Percentiles rank a stretch among this genome's conserved stretches.
Evolutionary conservation across 2,888 invertebrate species (phyloP).

Genomic region (Eucera pruinosa): DNA sequence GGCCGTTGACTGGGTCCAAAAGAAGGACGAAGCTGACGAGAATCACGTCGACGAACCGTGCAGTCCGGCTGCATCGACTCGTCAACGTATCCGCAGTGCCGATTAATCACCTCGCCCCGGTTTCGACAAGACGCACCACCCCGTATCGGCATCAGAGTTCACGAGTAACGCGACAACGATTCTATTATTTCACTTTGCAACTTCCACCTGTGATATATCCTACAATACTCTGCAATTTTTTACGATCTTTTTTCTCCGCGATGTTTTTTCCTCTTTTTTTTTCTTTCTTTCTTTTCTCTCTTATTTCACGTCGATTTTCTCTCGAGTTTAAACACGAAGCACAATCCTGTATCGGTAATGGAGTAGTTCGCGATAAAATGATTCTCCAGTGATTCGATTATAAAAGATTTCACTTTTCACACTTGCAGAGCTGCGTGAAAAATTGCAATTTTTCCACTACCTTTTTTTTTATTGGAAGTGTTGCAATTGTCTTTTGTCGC

Average conservation of each 20-base stretch:
- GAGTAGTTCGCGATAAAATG: too few species aligned
- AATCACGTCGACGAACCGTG: conserved; percentile 50
- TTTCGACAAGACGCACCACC: conserved; percentile 55
- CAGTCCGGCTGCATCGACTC: conserved; percentile 63
- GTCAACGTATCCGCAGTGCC: conserved; percentile 63
- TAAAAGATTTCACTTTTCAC: too few species aligned
- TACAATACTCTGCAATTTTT: neutral
- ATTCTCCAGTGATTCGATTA: too few species aligned
- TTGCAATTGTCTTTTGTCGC: too few species aligned
- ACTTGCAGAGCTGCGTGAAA: too few species aligned
- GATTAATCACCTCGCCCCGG: conserved; percentile 65
- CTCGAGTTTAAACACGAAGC: too few species aligned
- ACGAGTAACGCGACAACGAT: conserved; percentile 19
- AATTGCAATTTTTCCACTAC: too few species aligned
- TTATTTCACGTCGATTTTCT: too few species aligned
- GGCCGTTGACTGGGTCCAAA: conserved; percentile 7
- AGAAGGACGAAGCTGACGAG: conserved; percentile 29
- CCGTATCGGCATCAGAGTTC: conserved; percentile 37
- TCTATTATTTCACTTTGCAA: conserved; percentile 31
- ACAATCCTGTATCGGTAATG: too few species aligned
- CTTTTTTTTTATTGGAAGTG: too few species aligned
- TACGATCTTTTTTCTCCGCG: neutral
- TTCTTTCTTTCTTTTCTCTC: too few species aligned
- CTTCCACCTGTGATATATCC: neutral
- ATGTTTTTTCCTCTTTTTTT: too few species aligned